Evolutionary conservation across 1,140 invertebrate species (phyloP).

Genomic region (Linepithema humile): DNA sequence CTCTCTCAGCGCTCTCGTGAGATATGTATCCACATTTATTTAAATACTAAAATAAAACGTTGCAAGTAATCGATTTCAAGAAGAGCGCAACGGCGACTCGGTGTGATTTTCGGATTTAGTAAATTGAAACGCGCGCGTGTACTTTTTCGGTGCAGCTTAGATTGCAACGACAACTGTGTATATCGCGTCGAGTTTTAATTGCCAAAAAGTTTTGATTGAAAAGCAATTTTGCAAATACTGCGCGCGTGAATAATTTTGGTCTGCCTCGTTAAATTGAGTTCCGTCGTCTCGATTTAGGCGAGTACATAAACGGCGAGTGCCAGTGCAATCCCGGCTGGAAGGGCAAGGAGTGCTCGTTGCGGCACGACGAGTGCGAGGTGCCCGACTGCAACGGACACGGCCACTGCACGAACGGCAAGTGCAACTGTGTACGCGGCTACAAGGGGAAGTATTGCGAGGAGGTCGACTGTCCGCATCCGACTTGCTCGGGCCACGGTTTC

Average conservation of each 20-base stretch:
- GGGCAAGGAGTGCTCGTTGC: constrained; percentile 96
- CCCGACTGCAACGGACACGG: constrained; percentile 98
- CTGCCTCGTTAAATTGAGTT: constrained; percentile 11
- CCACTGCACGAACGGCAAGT: constrained; percentile 97
- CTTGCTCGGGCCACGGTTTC: constrained; percentile 97
- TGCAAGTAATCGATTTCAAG: not conserved
- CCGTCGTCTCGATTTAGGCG: constrained; percentile 81
- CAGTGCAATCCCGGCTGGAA: constrained; percentile 99
- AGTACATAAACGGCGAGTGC: constrained; percentile 98
- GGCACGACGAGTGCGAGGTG: constrained; percentile 97
- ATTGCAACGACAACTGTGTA: too few species aligned
- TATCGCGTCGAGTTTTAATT: constrained; percentile 10
- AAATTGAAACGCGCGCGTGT: constrained; percentile 17
- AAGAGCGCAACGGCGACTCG: not conserved
- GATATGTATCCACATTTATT: not conserved
- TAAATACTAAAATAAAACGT: constrained; percentile 6
- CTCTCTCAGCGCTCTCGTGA: not conserved
- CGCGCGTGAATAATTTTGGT: not conserved
- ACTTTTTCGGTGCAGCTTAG: not conserved
- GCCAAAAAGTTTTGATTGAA: not conserved
- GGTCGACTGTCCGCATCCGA: constrained; percentile 97
- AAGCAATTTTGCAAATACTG: constrained; percentile 3
- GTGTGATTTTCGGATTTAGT: not conserved
- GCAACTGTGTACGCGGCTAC: constrained; percentile 95
- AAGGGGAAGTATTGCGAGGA: constrained; percentile 97